Conservation (phyloP, 2,113 vertebrate species). For the Neogale vison region DNA sequence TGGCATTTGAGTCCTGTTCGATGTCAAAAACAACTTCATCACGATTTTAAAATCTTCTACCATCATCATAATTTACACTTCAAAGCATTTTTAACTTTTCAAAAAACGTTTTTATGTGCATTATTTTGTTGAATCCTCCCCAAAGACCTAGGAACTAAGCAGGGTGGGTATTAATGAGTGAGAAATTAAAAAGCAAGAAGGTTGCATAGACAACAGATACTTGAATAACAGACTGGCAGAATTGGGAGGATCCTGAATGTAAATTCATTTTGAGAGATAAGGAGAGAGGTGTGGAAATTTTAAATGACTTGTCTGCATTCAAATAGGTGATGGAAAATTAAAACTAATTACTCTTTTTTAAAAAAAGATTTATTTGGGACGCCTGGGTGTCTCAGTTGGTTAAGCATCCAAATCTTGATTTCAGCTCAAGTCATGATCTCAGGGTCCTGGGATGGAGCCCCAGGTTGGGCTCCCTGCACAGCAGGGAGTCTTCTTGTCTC, state of each 20-base stretch:
- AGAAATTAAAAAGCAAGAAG: constrained; percentile 34
- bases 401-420: background rate
- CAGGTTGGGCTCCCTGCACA: background rate
- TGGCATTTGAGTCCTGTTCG: background rate
- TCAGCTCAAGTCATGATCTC: background rate
- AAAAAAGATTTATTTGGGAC: background rate
- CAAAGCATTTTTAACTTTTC: constrained; percentile 45
- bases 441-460: background rate
- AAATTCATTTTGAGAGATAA: constrained; percentile 54
- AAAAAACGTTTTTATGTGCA: background rate
- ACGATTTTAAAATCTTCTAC: constrained; percentile 16
- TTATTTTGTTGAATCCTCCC: constrained; percentile 33
- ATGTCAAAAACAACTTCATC: constrained; percentile 2
- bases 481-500: background rate
- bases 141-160: background rate
- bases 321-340: constrained; percentile 54
- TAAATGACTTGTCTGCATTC: constrained; percentile 15
- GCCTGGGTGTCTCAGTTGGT: background rate
- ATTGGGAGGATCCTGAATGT: background rate
- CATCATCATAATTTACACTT: background rate
- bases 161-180: background rate
- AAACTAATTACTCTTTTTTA: background rate
- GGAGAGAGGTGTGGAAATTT: constrained; percentile 31
- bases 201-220: background rate
- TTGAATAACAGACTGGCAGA: constrained; percentile 35